These are phyloP conservation scores for Aleiodes leptofemur DNA, from an alignment of 2,888 invertebrate genomes.

Conservation along the genomic window DNA sequence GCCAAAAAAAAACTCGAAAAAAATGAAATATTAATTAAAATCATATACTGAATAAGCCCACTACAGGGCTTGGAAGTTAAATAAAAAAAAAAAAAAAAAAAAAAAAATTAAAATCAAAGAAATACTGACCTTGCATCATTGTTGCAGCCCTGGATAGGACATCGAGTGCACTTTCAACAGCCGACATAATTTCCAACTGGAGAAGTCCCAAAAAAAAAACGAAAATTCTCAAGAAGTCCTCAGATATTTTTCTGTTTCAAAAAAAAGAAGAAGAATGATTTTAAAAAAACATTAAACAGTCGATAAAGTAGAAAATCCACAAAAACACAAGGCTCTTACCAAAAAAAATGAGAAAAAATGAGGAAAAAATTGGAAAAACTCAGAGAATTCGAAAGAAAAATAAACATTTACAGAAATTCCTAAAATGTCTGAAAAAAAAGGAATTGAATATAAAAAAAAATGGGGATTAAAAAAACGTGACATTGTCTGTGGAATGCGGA, in stretches of 20 bases:
- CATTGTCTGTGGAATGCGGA: conserved; percentile 75
- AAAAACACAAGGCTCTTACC: no score
- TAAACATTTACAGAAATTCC: background rate
- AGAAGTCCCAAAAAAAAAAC: background rate
- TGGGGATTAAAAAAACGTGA: conserved; percentile 74
- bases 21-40: no score
- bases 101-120: no score
- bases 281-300: conserved; percentile 9
- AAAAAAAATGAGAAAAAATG: no score
- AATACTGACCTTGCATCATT: conserved; percentile 84
- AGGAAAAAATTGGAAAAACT: background rate
- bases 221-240: background rate
- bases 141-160: conserved; percentile 92
- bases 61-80: no score
- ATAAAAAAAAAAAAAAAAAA: background rate
- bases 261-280: conserved; percentile 3
- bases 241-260: conserved; percentile 28
- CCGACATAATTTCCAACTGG: conserved; percentile 78
- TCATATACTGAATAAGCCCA: no score
- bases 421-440: conserved; percentile 54
- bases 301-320: background rate
- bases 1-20: no score
- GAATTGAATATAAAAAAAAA: conserved; percentile 72
- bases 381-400: conserved; percentile 9
- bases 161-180: conserved; percentile 89